Conservation (phyloP, 2,113 vertebrate species). For the Heterotilapia buettikoferi region DNA sequence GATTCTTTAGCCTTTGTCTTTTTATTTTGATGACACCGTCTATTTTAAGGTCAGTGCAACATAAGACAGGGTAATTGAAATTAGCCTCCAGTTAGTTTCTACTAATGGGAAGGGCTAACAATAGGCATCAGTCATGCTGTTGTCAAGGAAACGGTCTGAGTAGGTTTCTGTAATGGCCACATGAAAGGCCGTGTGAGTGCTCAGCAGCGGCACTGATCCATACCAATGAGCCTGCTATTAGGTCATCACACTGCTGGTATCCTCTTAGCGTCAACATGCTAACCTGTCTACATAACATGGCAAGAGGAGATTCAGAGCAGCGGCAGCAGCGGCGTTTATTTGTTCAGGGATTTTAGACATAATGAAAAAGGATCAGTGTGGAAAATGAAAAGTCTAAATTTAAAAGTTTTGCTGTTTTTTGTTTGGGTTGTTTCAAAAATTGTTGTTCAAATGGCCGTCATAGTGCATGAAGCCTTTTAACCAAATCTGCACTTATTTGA, state of each 20-base stretch:
- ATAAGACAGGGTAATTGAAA: not conserved
- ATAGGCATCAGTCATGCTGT: constrained; percentile 58
- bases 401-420: not conserved
- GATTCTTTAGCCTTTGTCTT: not conserved
- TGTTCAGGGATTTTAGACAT: not conserved
- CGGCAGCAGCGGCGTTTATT: accelerated
- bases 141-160: constrained; percentile 49
- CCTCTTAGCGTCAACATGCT: not conserved
- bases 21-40: not conserved
- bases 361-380: not conserved
- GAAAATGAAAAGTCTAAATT: not conserved
- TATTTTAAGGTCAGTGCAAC: constrained; percentile 21
- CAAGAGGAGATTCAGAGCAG: not conserved
- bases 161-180: constrained; percentile 46
- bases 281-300: not conserved
- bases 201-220: constrained; percentile 25
- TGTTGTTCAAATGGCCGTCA: not conserved
- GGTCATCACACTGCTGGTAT: not conserved
- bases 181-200: constrained; percentile 42
- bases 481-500: not conserved
- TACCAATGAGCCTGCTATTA: constrained; percentile 41
- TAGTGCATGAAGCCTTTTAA: not conserved
- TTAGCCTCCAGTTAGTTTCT: constrained; percentile 25
- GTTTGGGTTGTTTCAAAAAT: not conserved
- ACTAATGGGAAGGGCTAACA: constrained; percentile 31